Evolutionary conservation across 2,797 vertebrate genomes (phyloP).

Genomic region (Pogonophryne albipinna): DNA sequence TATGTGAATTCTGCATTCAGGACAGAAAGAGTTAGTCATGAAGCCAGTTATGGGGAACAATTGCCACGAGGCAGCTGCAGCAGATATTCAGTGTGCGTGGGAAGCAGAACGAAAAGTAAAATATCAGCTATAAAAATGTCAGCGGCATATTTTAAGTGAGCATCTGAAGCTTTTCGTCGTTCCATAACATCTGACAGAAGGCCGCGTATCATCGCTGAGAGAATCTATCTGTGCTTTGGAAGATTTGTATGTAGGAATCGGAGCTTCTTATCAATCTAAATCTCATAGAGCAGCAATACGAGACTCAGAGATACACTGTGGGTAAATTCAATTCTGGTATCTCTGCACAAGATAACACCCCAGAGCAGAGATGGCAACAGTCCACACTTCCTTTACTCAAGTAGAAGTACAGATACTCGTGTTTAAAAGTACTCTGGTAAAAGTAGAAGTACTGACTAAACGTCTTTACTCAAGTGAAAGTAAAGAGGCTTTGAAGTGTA

Average conservation of each 20-base stretch:
- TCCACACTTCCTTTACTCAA: no score
- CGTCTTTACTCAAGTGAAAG: no score
- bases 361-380: background rate
- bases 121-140: slow-evolving; percentile 51
- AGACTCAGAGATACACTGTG: background rate
- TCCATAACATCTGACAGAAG: background rate
- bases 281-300: background rate
- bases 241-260: slow-evolving; percentile 1
- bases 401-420: no score
- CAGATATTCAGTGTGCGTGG: slow-evolving; percentile 41
- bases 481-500: no score
- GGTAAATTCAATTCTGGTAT: background rate
- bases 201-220: background rate
- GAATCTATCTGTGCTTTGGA: background rate
- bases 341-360: background rate
- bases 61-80: slow-evolving; percentile 42
- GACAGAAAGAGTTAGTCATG: slow-evolving; percentile 56
- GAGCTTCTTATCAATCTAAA: slow-evolving; percentile 10
- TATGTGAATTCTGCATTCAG: slow-evolving; percentile 51
- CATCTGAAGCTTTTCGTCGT: slow-evolving; percentile 15
- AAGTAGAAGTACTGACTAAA: no score
- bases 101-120: slow-evolving; percentile 44
- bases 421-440: no score
- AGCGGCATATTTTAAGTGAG: slow-evolving; percentile 25
- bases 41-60: slow-evolving; percentile 46